Conservation (phyloP, 2,888 invertebrate species). For the Tyria jacobaeae region DNA sequence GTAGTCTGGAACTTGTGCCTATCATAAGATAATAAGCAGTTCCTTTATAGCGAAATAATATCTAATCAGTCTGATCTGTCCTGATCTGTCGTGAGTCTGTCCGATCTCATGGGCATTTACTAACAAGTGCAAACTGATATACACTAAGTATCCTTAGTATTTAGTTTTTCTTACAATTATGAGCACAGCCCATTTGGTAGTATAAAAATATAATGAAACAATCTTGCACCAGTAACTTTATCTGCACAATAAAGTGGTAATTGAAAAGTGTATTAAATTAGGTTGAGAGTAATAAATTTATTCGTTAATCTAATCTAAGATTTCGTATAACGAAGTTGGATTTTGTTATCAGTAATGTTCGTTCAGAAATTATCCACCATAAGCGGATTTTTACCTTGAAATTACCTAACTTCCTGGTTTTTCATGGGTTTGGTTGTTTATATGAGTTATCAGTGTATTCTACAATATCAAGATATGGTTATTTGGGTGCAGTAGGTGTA, state of each 20-base stretch:
- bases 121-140: neutral
- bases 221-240: conserved; percentile 5
- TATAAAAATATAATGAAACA: neutral
- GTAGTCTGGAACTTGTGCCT: conserved; percentile 38
- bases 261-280: conserved; percentile 23
- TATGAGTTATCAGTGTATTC: conserved; percentile 29
- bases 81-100: neutral
- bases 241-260: conserved; percentile 12
- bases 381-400: conserved; percentile 44
- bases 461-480: conserved; percentile 26
- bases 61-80: neutral
- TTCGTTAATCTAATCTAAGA: conserved; percentile 66
- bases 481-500: neutral
- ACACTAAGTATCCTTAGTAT: no score
- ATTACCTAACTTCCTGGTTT: conserved; percentile 39
- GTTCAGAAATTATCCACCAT: conserved; percentile 15
- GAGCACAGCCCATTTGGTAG: neutral
- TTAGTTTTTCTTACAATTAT: no score
- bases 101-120: neutral
- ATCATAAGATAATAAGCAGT: conserved; percentile 22
- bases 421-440: conserved; percentile 36
- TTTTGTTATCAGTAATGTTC: conserved; percentile 19
- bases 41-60: conserved; percentile 16
- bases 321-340: conserved; percentile 2
- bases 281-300: conserved; percentile 35